These are phyloP conservation scores for Chaetodon auriga DNA, from an alignment of 2,113 vertebrate species.

Conservation along the genomic window DNA sequence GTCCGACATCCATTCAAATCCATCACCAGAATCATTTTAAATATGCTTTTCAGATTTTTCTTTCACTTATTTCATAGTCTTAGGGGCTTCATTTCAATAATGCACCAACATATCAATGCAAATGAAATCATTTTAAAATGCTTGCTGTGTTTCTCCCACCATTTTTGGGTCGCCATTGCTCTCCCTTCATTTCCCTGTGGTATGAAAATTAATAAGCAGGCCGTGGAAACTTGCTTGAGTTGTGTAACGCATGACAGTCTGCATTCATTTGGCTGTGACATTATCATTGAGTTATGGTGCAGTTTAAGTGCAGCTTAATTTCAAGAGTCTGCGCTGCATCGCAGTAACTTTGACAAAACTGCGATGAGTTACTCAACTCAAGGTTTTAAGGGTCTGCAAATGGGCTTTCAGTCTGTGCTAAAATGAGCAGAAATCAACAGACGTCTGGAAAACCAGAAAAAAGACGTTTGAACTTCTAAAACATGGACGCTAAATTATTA, in stretches of 20 bases:
- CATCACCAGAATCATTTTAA: not conserved
- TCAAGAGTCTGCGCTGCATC: too few relatives aligned
- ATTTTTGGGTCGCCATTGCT: not conserved
- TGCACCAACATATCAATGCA: too few relatives aligned
- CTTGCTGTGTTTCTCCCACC: not conserved
- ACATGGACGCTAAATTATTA: too few relatives aligned
- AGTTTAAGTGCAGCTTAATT: not conserved
- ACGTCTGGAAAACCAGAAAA: too few relatives aligned
- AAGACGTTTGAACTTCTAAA: too few relatives aligned
- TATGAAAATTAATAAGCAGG: not conserved
- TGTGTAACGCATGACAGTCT: not conserved
- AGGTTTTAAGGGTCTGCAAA: too few relatives aligned
- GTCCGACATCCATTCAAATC: not conserved
- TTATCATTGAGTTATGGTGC: not conserved
- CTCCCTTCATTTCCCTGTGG: not conserved
- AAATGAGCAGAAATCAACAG: too few relatives aligned
- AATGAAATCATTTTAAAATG: too few relatives aligned
- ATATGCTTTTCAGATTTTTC: not conserved
- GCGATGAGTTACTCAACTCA: too few relatives aligned
- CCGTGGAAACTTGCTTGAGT: not conserved
- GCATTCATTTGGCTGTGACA: not conserved
- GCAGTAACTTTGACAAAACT: too few relatives aligned
- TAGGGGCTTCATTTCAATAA: not conserved
- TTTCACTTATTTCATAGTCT: too few relatives aligned
- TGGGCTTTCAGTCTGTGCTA: too few relatives aligned